These are phyloP conservation scores for Araneus ventricosus DNA, from an alignment of 1,140 invertebrate species.

Conservation along the genomic window DNA sequence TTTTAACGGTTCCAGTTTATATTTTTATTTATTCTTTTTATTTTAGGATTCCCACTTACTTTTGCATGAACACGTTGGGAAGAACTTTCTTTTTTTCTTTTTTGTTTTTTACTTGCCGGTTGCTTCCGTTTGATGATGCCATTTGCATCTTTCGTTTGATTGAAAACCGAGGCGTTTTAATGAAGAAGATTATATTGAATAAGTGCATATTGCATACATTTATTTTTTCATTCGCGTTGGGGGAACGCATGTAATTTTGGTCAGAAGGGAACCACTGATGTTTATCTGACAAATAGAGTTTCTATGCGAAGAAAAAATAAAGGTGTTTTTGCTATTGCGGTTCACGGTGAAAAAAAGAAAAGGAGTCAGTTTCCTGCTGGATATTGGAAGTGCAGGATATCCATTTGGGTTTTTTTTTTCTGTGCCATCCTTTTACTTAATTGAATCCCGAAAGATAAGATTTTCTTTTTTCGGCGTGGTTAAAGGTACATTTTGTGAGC, in stretches of 20 bases:
- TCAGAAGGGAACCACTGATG: slow-evolving; percentile 3
- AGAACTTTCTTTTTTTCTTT: not conserved
- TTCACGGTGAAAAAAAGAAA: not conserved
- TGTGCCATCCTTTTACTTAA: not conserved
- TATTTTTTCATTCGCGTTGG: not conserved
- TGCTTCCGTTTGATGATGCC: not conserved
- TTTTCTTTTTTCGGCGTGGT: not conserved
- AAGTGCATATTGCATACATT: slow-evolving; percentile 29
- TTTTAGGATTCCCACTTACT: not conserved
- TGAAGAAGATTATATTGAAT: slow-evolving; percentile 35
- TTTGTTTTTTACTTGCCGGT: not conserved
- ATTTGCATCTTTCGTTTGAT: slow-evolving; percentile 32
- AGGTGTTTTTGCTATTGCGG: not conserved
- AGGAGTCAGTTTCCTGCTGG: not conserved
- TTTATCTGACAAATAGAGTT: slow-evolving; percentile 21
- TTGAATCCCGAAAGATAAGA: not conserved
- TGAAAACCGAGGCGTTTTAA: slow-evolving; percentile 25
- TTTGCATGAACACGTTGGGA: not conserved
- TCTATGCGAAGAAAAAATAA: not conserved
- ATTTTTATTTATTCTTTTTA: slow-evolving; percentile 8
- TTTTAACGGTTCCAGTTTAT: not conserved
- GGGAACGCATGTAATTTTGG: slow-evolving; percentile 6
- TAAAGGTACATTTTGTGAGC: not conserved
- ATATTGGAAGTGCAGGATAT: not conserved
- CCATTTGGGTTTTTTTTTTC: not conserved